A percentile compares a stretch with the other conserved stretches of the same genome.
These are phyloP conservation scores for Cyclopterus lumpus DNA, from an alignment of 2,797 vertebrate species.

Conservation along the genomic window DNA sequence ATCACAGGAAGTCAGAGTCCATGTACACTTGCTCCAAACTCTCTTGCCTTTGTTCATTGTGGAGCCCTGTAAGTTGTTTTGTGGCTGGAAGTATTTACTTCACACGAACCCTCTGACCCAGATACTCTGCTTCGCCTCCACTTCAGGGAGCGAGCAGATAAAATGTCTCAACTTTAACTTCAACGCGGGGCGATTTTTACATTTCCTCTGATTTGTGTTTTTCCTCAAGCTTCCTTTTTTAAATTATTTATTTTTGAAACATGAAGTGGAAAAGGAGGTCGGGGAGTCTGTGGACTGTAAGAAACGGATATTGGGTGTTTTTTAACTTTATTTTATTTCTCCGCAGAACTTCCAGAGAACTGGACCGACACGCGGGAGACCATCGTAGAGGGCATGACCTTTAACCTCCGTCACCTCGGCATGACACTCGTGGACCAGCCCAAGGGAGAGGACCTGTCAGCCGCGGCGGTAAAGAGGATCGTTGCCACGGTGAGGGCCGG, in stretches of 20 bases:
- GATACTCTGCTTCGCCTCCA: slow-evolving; percentile 39
- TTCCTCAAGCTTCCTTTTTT: slow-evolving; percentile 19
- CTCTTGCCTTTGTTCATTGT: slow-evolving; percentile 32
- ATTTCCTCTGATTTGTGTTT: slow-evolving; percentile 53
- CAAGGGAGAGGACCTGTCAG: slow-evolving; percentile 93
- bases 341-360: slow-evolving; percentile 94
- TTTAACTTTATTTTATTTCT: not conserved
- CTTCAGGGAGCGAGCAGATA: slow-evolving; percentile 34
- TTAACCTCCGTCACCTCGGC: slow-evolving; percentile 94
- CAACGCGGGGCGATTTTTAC: slow-evolving; percentile 58
- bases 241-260: slow-evolving; percentile 41
- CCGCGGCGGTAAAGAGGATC: slow-evolving; percentile 93
- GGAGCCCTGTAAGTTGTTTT: slow-evolving; percentile 42
- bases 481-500: slow-evolving; percentile 88
- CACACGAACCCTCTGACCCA: slow-evolving; percentile 63
- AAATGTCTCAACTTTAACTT: slow-evolving; percentile 45
- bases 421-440: slow-evolving; percentile 97
- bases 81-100: slow-evolving; percentile 63
- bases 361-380: slow-evolving; percentile 97
- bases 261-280: slow-evolving; percentile 5
- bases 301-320: slow-evolving; percentile 32
- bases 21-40: slow-evolving; percentile 6
- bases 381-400: slow-evolving; percentile 94
- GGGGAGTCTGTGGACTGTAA: slow-evolving; percentile 1
- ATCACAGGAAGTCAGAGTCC: slow-evolving; percentile 50